Percentiles rank a stretch among this genome's conserved stretches.
Evolutionary conservation across 2,113 vertebrate species (phyloP).

Genomic region (Uria lomvia): DNA sequence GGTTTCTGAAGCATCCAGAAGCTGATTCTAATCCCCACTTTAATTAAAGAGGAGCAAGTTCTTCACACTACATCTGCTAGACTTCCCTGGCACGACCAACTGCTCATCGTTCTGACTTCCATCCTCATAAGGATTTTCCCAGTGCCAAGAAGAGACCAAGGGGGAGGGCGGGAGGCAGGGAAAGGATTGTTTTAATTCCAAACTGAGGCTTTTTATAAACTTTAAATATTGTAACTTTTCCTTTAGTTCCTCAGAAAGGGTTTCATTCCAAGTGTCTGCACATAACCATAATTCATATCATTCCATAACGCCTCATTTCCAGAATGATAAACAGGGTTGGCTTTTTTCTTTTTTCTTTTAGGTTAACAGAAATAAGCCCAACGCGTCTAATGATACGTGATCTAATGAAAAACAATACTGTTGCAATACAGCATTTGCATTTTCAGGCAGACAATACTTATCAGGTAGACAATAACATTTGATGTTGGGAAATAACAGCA

Average conservation of each 20-base stretch:
- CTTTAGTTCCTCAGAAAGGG: background rate
- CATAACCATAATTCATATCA: conserved; percentile 30
- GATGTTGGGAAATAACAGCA: background rate
- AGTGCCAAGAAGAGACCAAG: conserved; percentile 28
- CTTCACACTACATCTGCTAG: conserved; percentile 10
- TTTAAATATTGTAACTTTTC: background rate
- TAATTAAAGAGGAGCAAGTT: conserved; percentile 46
- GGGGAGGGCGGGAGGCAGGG: background rate
- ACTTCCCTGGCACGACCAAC: background rate
- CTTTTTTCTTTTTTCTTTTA: background rate
- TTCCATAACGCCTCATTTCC: conserved; percentile 40
- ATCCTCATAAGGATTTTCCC: background rate
- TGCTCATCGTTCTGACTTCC: background rate
- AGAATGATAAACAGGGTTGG: background rate
- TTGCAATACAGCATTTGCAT: background rate
- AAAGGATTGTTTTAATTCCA: conserved; percentile 8
- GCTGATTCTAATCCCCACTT: conserved; percentile 13
- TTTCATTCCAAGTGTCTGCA: conserved; percentile 16
- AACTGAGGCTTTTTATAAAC: conserved; percentile 26
- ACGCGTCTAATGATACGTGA: background rate
- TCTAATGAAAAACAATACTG: background rate
- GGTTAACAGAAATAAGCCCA: background rate
- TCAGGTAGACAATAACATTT: conserved; percentile 26
- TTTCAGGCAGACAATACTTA: background rate
- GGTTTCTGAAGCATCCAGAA: background rate